Evolutionary conservation across 2,797 vertebrate genomes (phyloP).

Genomic region (Kryptolebias ocellatus): DNA sequence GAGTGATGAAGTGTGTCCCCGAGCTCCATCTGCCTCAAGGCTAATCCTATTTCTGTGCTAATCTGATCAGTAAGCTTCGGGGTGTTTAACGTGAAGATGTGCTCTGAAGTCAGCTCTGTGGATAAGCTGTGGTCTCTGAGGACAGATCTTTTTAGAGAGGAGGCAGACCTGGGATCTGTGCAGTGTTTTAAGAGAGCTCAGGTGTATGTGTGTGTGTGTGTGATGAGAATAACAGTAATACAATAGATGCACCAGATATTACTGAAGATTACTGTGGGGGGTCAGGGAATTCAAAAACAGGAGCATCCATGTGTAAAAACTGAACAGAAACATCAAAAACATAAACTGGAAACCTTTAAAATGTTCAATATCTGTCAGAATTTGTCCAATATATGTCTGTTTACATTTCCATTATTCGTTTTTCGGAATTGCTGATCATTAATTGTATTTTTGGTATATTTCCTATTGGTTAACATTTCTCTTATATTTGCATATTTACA

Average conservation of each 20-base stretch:
- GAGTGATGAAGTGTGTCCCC: conserved; percentile 6
- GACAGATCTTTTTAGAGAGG: background rate
- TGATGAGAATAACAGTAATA: background rate
- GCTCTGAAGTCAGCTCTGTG: conserved; percentile 39
- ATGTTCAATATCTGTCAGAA: too few relatives aligned
- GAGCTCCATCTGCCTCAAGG: conserved; percentile 59
- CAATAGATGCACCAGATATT: background rate
- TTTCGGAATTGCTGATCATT: too few relatives aligned
- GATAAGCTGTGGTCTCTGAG: background rate
- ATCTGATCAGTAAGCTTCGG: conserved; percentile 64
- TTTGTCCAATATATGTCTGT: too few relatives aligned
- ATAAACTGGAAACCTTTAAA: too few relatives aligned
- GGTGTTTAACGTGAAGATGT: conserved; percentile 12
- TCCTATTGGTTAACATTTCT: too few relatives aligned
- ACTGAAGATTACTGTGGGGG: background rate
- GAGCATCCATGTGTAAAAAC: too few relatives aligned
- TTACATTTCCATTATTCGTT: too few relatives aligned
- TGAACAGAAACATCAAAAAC: too few relatives aligned
- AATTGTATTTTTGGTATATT: too few relatives aligned
- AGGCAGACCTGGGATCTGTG: conserved; percentile 22
- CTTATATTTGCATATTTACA: too few relatives aligned
- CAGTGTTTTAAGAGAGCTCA: background rate
- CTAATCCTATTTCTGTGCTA: conserved; percentile 64
- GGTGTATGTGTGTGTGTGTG: background rate
- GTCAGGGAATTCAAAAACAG: too few relatives aligned